These are phyloP conservation scores for Parambassis ranga DNA, from an alignment of 2,797 vertebrate species.

Conservation along the genomic window DNA sequence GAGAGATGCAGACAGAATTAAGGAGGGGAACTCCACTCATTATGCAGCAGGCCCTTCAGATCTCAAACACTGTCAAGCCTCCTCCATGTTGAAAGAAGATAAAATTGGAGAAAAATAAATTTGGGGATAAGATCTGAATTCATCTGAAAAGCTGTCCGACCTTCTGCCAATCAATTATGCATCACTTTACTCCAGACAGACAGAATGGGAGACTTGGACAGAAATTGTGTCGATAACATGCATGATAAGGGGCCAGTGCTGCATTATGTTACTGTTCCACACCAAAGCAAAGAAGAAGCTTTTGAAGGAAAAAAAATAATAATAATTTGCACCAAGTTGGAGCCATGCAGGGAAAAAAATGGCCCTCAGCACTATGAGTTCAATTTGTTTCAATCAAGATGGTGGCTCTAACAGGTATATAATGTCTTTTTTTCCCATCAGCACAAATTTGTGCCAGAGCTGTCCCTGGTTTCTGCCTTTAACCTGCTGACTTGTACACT, in stretches of 20 bases:
- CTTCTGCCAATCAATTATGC: conserved; percentile 8
- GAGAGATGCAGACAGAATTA: conserved; percentile 15
- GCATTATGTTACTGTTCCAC: no score
- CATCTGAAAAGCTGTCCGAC: conserved; percentile 1
- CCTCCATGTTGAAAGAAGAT: conserved; percentile 13
- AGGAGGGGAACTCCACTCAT: conserved; percentile 18
- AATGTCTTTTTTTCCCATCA: background rate
- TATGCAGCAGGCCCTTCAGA: conserved; percentile 35
- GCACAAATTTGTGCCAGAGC: background rate
- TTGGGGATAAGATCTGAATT: conserved; percentile 27
- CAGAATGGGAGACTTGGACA: background rate
- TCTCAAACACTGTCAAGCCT: conserved; percentile 32
- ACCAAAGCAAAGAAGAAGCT: background rate
- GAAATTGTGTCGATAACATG: background rate
- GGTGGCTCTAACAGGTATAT: background rate
- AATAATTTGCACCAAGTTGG: background rate
- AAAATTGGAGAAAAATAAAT: conserved; percentile 25
- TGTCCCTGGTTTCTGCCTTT: background rate
- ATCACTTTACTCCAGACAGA: background rate
- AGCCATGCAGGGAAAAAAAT: background rate
- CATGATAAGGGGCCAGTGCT: no score
- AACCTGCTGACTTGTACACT: background rate
- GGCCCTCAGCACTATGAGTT: background rate
- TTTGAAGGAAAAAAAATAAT: no score
- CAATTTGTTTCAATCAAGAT: background rate